Conservation (phyloP, 2,113 vertebrate species). For the Apodemus speciosus region DNA sequence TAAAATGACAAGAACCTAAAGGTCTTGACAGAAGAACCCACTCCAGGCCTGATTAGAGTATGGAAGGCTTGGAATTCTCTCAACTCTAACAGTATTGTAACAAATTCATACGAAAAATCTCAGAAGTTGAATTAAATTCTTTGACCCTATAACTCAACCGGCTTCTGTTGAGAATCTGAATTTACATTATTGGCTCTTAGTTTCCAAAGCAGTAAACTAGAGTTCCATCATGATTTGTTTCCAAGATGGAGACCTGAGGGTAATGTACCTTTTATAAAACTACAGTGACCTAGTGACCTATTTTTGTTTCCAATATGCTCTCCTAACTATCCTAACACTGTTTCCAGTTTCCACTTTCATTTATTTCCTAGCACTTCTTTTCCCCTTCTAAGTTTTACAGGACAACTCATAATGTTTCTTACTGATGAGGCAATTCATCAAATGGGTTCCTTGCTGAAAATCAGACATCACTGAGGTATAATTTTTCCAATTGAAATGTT, state of each 20-base stretch:
- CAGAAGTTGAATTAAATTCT: not conserved
- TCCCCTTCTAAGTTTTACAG: constrained; percentile 5
- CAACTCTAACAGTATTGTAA: not conserved
- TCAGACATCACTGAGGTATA: constrained; percentile 28
- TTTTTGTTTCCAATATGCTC: constrained; percentile 41
- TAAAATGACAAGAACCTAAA: constrained; percentile 44
- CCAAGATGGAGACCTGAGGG: not conserved
- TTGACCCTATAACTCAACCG: constrained; percentile 46
- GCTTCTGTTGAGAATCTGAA: constrained; percentile 51
- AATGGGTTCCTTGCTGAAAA: constrained; percentile 46
- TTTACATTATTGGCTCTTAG: not conserved
- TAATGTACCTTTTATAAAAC: constrained; percentile 18
- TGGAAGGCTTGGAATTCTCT: not conserved
- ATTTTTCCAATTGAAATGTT: constrained; percentile 32
- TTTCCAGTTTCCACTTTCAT: constrained; percentile 8
- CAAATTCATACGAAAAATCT: not conserved
- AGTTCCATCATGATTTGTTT: constrained; percentile 8
- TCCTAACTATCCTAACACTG: not conserved
- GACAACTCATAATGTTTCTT: not conserved
- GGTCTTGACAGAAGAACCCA: constrained; percentile 12
- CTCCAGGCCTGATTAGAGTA: constrained; percentile 31
- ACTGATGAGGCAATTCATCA: not conserved
- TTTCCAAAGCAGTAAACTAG: constrained; percentile 8
- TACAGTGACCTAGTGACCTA: not conserved
- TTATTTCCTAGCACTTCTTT: constrained; percentile 12